phyloP scores from a whole-genome alignment of 30 jellyfish, hydroid and myxozoan species.

The Cassiopea andromeda region DNA sequence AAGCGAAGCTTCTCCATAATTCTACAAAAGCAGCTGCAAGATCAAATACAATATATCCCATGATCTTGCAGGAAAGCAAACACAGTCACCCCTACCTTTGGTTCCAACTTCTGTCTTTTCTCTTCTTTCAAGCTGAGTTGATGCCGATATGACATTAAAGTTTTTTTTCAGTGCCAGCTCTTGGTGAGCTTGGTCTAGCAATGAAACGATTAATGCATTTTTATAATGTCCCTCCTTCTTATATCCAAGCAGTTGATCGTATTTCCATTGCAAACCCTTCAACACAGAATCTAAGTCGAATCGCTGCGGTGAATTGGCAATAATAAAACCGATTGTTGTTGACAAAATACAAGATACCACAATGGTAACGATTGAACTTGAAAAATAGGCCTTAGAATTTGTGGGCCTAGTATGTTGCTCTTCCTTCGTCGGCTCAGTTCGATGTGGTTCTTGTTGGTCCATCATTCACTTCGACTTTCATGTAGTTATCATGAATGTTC shows the following conservation, averaged over 20 bases:
- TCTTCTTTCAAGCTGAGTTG: conserved; percentile 25
- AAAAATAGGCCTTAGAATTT: conserved; percentile 7
- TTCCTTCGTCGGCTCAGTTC: not conserved
- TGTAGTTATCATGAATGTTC: not conserved
- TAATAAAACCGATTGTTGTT: conserved; percentile 47
- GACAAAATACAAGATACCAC: conserved; percentile 47
- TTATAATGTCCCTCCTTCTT: not conserved
- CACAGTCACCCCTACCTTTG: conserved; percentile 18
- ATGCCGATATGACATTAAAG: conserved; percentile 31
- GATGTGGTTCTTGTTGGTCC: not conserved
- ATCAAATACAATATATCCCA: not conserved
- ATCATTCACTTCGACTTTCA: not conserved
- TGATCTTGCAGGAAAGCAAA: too few species aligned
- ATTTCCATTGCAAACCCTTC: conserved; percentile 3
- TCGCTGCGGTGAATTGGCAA: conserved; percentile 54
- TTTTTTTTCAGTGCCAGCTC: conserved; percentile 39
- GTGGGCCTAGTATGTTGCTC: not conserved
- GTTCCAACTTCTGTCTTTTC: conserved; percentile 40
- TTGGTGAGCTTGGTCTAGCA: conserved; percentile 38
- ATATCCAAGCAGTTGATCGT: conserved; percentile 31
- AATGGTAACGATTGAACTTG: conserved; percentile 20
- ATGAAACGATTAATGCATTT: conserved; percentile 48
- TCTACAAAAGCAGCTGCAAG: too few species aligned
- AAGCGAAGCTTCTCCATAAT: too few species aligned
- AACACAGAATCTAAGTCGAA: conserved; percentile 23